A percentile compares a stretch with the other conserved stretches of the same genome.
These are phyloP conservation scores for Dromiciops gliroides DNA, from an alignment of 2,113 vertebrate species.

Conservation along the genomic window DNA sequence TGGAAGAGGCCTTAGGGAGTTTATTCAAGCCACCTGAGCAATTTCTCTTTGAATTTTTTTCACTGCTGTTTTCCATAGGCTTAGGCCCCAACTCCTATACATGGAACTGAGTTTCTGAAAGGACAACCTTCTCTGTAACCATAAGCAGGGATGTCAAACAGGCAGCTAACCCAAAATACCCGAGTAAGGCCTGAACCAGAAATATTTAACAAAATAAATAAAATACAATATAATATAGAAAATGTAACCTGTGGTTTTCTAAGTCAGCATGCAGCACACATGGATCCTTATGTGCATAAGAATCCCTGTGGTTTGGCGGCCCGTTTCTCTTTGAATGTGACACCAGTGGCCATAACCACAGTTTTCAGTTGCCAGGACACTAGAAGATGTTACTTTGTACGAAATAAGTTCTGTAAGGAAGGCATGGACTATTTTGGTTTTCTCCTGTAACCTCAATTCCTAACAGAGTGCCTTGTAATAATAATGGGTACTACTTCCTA, in stretches of 20 bases:
- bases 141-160: background rate
- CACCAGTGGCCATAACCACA: background rate
- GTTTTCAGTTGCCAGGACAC: background rate
- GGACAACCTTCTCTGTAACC: background rate
- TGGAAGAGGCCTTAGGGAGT: background rate
- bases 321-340: background rate
- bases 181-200: background rate
- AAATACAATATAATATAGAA: background rate
- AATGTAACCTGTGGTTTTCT: background rate
- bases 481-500: background rate
- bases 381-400: background rate
- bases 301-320: background rate
- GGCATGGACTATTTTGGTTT: background rate
- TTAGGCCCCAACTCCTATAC: background rate
- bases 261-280: background rate
- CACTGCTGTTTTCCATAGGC: background rate
- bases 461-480: background rate
- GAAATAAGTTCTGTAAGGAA: background rate
- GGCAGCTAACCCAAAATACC: background rate
- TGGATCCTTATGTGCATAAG: background rate
- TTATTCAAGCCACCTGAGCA: slow-evolving; percentile 25
- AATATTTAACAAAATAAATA: background rate
- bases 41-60: slow-evolving; percentile 1
- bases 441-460: background rate
- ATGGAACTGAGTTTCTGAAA: slow-evolving; percentile 2